These are phyloP conservation scores for Aphelenchoides besseyi DNA, from an alignment of 1,140 invertebrate genomes.

Conservation along the genomic window DNA sequence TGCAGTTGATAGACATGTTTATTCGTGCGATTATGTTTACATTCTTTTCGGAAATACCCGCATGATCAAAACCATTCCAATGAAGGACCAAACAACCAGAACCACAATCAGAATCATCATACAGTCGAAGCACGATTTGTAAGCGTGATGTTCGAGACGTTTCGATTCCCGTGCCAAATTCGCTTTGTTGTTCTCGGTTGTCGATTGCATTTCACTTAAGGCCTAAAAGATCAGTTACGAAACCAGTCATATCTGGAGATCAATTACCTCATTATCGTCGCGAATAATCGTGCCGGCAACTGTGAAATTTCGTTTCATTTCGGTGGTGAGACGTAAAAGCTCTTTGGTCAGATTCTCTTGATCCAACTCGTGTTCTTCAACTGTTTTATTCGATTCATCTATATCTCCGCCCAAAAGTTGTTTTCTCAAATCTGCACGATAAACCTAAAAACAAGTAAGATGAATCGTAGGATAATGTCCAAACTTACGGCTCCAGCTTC, in stretches of 20 bases:
- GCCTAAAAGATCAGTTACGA: constrained; percentile 28
- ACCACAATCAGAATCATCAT: constrained; percentile 51
- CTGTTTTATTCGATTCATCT: constrained; percentile 8
- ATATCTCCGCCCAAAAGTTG: constrained; percentile 40
- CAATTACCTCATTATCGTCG: constrained; percentile 54
- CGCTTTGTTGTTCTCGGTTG: constrained; percentile 36
- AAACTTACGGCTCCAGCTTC: constrained; percentile 19
- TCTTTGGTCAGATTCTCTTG: constrained; percentile 26
- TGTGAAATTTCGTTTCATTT: constrained; percentile 53
- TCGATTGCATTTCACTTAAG: constrained; percentile 43
- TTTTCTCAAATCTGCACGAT: constrained; percentile 41
- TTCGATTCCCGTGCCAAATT: constrained; percentile 46
- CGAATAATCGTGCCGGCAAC: constrained; percentile 54
- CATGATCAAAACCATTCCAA: constrained; percentile 57
- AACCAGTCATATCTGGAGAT: background rate
- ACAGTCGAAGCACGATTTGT: constrained; percentile 59
- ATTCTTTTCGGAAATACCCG: constrained; percentile 56
- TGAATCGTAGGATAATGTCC: background rate
- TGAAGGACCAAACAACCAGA: constrained; percentile 54
- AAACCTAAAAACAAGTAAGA: constrained; percentile 30
- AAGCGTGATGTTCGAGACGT: constrained; percentile 55
- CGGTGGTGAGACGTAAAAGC: constrained; percentile 49
- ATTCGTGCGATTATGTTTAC: background rate
- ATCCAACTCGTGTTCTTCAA: constrained; percentile 19
- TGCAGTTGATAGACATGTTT: too few relatives aligned